phyloP scores from a whole-genome alignment of 64 coral and sea anemone genomes.

The Stichodactyla mertensii region DNA sequence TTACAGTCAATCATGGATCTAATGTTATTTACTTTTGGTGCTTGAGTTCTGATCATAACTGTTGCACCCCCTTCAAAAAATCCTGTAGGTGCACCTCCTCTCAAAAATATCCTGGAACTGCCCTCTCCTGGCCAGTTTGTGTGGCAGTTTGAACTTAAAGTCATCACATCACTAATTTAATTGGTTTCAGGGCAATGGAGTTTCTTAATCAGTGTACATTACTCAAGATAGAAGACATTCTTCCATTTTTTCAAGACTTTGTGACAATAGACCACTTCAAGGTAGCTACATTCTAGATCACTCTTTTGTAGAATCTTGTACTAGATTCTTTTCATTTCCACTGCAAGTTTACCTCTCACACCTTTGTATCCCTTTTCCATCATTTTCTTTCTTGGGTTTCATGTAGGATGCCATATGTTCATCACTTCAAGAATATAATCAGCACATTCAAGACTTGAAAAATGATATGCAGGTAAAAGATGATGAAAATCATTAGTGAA shows the following conservation, averaged over 20 bases:
- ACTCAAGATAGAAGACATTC: constrained; percentile 90
- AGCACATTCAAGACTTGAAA: constrained; percentile 93
- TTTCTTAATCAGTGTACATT: constrained; percentile 83
- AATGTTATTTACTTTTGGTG: no score
- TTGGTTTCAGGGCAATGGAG: constrained; percentile 71
- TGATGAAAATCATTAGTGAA: not conserved
- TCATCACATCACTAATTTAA: not conserved
- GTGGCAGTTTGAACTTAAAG: not conserved
- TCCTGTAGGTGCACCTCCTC: no score
- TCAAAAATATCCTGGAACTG: no score
- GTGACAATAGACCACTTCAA: constrained; percentile 95
- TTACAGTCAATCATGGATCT: no score
- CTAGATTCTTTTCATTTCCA: no score
- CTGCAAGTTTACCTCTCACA: no score
- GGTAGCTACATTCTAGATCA: not conserved
- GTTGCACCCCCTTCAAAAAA: no score
- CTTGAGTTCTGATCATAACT: no score
- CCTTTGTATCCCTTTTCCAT: not conserved
- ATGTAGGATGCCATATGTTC: constrained; percentile 93
- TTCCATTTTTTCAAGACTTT: constrained; percentile 97
- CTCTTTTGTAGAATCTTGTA: no score
- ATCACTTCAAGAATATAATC: constrained; percentile 94
- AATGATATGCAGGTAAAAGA: constrained; percentile 77
- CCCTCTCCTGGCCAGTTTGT: not conserved
- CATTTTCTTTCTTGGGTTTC: not conserved